Evolutionary conservation across 2,888 invertebrate species (phyloP).

Genomic region (Alitta virens): DNA sequence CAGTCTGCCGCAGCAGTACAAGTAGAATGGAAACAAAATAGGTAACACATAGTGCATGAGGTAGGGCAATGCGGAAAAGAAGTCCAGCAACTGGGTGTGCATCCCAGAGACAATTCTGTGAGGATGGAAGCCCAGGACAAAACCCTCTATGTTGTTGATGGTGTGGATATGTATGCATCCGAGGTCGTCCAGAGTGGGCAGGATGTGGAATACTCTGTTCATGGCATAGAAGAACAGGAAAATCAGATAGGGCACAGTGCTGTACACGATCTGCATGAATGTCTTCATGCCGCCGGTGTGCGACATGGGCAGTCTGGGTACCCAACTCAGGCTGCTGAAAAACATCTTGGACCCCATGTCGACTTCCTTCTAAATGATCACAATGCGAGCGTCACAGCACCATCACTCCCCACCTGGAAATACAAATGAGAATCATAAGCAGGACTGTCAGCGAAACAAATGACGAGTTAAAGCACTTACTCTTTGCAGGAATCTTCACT

Average conservation of each 20-base stretch:
- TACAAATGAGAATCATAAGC: too few relatives aligned
- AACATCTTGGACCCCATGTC: too few relatives aligned
- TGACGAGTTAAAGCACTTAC: too few relatives aligned
- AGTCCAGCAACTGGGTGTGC: constrained; percentile 20
- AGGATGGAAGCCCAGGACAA: constrained; percentile 22
- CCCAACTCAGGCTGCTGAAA: too few relatives aligned
- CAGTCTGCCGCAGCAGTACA: constrained; percentile 8
- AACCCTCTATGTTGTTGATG: constrained; percentile 25
- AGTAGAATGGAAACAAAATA: constrained; percentile 25
- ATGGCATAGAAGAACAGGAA: constrained; percentile 27
- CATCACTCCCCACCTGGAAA: too few relatives aligned
- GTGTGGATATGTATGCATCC: constrained; percentile 27
- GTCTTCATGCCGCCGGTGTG: not conserved
- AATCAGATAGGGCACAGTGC: constrained; percentile 22
- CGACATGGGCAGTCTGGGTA: too few relatives aligned
- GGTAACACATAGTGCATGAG: constrained; percentile 30
- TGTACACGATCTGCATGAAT: not conserved
- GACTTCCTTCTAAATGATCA: too few relatives aligned
- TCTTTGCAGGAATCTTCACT: too few relatives aligned
- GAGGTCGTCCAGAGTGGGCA: constrained; percentile 21
- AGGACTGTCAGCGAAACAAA: too few relatives aligned
- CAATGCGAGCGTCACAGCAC: too few relatives aligned
- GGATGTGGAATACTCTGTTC: constrained; percentile 23
- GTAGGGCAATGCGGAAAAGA: constrained; percentile 30
- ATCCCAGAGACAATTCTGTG: constrained; percentile 22